These are phyloP conservation scores for Spilarctia lutea DNA, from an alignment of 2,888 invertebrate species.

Conservation along the genomic window DNA sequence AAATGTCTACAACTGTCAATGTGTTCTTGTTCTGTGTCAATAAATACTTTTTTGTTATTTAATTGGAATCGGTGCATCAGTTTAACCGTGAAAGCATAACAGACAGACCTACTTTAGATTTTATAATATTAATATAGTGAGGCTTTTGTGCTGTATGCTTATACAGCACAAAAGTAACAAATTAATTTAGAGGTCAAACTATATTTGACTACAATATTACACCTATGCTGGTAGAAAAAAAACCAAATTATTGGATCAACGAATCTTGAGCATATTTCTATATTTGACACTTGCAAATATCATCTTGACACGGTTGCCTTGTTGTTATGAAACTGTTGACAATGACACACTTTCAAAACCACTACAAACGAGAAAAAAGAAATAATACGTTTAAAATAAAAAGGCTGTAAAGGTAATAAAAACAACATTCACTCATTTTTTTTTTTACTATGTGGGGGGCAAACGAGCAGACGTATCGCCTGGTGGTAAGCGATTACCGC, in stretches of 20 bases:
- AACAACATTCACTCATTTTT: no score
- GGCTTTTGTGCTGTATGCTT: background rate
- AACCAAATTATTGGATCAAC: background rate
- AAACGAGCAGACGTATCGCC: no score
- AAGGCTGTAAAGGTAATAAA: no score
- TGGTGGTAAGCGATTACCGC: no score
- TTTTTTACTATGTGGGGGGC: no score
- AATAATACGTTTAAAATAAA: background rate
- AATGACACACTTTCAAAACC: constrained; percentile 78
- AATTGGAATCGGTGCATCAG: background rate
- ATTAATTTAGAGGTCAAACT: background rate
- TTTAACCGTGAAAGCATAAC: no score
- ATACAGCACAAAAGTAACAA: background rate
- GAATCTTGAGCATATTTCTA: constrained; percentile 33
- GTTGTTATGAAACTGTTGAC: constrained; percentile 67
- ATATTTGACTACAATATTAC: background rate
- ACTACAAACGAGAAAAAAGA: constrained; percentile 3
- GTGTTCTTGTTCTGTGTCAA: no score
- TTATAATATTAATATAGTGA: no score
- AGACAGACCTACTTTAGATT: no score
- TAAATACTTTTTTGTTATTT: no score
- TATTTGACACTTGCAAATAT: constrained; percentile 48
- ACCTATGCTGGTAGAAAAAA: background rate
- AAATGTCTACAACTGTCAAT: no score
- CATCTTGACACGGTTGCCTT: constrained; percentile 66